Base-by-base conservation (phyloP, 2,888 invertebrate genomes). In the Dorcus parallelipipedus region DNA sequence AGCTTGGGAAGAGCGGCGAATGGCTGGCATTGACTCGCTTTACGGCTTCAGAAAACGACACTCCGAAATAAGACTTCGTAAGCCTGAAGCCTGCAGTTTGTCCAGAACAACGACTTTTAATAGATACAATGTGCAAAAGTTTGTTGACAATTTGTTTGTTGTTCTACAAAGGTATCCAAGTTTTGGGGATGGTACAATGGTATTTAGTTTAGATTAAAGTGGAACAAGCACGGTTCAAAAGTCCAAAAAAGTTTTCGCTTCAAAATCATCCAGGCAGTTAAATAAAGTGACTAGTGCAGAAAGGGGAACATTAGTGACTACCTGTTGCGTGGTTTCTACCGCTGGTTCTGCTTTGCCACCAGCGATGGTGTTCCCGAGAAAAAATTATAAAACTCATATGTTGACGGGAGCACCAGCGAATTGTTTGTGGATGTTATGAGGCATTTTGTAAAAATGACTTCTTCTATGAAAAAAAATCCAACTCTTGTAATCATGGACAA, bases 211-310 rank as follows among this genome's bases (percentile, higher is more conserved):
- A n/a, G n/a, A n/a, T n/a, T 3, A 59, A 45, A 59, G 56, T 7
- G 59, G 45, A 43, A 51, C 48, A 26, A 38, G 51, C 17, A 59
- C 59, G 10, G 59, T 59, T 38, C 56, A 58, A 38, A 56, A 38
- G 48, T 26, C 48, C 5, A n/a, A 38, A 47, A 5, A 17, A 47
- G 3, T 47, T 20, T 17, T 47, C 5, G 6, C 14, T 47, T 17
- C 17, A 47, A 47, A 47, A 47, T 17, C 2, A 6, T 17, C 9
- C 17, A 47, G 23, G 48, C 48, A 47, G 23, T n/a, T 47, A 23
- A 20, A 23, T 23, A 47, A 47, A 47, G 3, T 23, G 3, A 47
- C 2, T 3, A 47, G 48, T 14, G 48, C 20, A 20, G 48, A 47
- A 14, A 9, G 23, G 3, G 48, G 48, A 17, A 47, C 48, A 41